Evolutionary conservation across 2,888 invertebrate genomes (phyloP).

Genomic region (Dasypolia templi): DNA sequence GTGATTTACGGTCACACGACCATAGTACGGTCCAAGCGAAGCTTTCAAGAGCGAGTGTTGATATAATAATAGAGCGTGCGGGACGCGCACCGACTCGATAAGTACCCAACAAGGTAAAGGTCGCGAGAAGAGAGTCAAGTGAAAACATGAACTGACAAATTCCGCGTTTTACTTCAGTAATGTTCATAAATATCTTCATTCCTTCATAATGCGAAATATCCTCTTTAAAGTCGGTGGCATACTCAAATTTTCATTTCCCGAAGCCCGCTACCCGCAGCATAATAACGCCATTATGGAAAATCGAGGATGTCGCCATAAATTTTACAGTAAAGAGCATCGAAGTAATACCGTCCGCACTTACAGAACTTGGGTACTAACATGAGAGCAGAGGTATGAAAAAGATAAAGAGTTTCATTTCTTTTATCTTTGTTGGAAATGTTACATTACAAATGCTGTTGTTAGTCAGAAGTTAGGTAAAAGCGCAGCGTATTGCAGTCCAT

Average conservation of each 20-base stretch:
- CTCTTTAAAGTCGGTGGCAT: conserved; percentile 61
- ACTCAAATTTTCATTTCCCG: conserved; percentile 74
- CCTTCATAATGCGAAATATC: conserved; percentile 64
- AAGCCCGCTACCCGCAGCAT: conserved; percentile 68
- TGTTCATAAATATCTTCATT: conserved; percentile 59
- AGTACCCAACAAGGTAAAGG: conserved; percentile 28
- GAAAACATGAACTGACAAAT: conserved; percentile 42
- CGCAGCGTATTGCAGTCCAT: too few relatives aligned
- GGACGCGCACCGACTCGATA: conserved; percentile 53
- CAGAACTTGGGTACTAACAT: conserved; percentile 59
- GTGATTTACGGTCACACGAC: conserved; percentile 66
- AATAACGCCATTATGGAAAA: conserved; percentile 76
- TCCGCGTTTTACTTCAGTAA: conserved; percentile 39
- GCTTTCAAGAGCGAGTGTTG: conserved; percentile 66
- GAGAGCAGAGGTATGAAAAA: conserved; percentile 39
- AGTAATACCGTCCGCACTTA: conserved; percentile 68
- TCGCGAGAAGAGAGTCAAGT: conserved; percentile 27
- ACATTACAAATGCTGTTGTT: conserved; percentile 1
- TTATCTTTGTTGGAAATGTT: conserved; percentile 6
- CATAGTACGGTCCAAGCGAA: conserved; percentile 65
- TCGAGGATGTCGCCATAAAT: conserved; percentile 74
- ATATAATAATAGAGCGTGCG: conserved; percentile 63
- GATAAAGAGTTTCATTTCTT: conserved; percentile 20
- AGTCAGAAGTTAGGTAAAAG: neutral
- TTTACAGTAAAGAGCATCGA: conserved; percentile 72